Evolutionary conservation across 1,140 invertebrate genomes (phyloP).

Genomic region (Drosophila elegans): DNA sequence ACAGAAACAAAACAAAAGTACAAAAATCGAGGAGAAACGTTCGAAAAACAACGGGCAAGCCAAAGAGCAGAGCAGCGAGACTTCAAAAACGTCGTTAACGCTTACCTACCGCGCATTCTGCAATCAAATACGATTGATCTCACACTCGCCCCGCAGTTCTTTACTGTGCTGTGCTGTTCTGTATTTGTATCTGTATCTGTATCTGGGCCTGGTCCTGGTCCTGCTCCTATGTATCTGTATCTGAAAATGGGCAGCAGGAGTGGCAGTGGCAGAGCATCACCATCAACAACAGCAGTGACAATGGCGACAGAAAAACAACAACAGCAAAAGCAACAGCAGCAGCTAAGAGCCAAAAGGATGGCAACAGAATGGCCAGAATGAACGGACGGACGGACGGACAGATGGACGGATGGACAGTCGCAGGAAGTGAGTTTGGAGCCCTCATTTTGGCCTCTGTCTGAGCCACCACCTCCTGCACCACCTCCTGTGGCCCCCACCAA

Average conservation of each 20-base stretch:
- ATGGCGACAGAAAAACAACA: conserved; percentile 54
- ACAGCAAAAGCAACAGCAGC: conserved; percentile 41
- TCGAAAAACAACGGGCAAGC: conserved; percentile 18
- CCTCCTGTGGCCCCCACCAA: conserved; percentile 15
- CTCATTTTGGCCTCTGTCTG: conserved; percentile 42
- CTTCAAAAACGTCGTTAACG: conserved; percentile 83
- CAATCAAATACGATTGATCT: conserved; percentile 83
- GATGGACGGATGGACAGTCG: conserved; percentile 41
- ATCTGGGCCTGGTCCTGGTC: conserved; percentile 6
- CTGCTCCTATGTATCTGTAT: not conserved
- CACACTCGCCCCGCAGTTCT: conserved; percentile 47
- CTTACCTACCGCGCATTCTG: conserved; percentile 82
- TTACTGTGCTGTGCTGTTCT: conserved; percentile 1
- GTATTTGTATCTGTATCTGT: conserved; percentile 25
- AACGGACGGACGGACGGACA: conserved; percentile 17
- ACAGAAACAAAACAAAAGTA: conserved; percentile 30
- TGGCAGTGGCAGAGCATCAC: conserved; percentile 47
- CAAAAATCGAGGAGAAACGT: conserved; percentile 2
- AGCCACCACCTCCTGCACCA: conserved; percentile 4
- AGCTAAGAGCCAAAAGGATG: conserved; percentile 45
- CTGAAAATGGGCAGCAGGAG: conserved; percentile 1
- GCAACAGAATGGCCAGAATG: conserved; percentile 55
- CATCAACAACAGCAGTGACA: conserved; percentile 62
- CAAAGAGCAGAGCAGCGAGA: conserved; percentile 55
- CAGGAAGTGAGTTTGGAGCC: conserved; percentile 72